Evolutionary conservation across 2,113 vertebrate genomes (phyloP).

Genomic region (Hyperoodon ampullatus): DNA sequence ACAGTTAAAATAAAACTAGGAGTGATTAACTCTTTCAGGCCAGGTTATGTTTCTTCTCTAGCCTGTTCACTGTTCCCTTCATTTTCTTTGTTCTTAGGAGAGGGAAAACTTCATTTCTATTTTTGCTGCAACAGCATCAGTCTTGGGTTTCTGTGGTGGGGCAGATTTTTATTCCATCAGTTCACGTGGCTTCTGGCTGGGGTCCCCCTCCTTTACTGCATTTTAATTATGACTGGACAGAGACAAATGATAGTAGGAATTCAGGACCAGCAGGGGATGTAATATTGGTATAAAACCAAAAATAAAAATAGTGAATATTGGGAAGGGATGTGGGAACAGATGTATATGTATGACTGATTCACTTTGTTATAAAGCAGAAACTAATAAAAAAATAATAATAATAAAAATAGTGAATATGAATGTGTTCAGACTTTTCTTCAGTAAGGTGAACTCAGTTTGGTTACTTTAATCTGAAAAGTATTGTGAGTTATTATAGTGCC

Average conservation of each 20-base stretch:
- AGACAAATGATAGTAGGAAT: not conserved
- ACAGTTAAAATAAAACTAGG: too few species aligned
- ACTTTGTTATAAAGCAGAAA: too few species aligned
- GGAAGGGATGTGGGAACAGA: too few species aligned
- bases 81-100: too few species aligned
- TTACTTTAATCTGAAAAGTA: constrained; percentile 11
- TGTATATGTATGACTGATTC: too few species aligned
- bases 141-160: not conserved
- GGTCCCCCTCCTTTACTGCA: not conserved
- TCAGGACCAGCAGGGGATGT: not conserved
- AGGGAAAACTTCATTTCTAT: too few species aligned
- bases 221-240: not conserved
- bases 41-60: too few species aligned
- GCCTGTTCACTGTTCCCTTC: too few species aligned
- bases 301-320: not conserved
- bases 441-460: not conserved
- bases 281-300: not conserved
- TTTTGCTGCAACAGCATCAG: too few species aligned
- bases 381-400: not conserved
- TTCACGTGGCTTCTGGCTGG: not conserved
- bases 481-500: not conserved
- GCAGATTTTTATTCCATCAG: not conserved
- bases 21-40: too few species aligned
- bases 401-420: not conserved
- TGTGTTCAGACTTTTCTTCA: not conserved